These are phyloP conservation scores for Aeoliscus strigatus DNA, from an alignment of 2,797 vertebrate species.

Conservation along the genomic window DNA sequence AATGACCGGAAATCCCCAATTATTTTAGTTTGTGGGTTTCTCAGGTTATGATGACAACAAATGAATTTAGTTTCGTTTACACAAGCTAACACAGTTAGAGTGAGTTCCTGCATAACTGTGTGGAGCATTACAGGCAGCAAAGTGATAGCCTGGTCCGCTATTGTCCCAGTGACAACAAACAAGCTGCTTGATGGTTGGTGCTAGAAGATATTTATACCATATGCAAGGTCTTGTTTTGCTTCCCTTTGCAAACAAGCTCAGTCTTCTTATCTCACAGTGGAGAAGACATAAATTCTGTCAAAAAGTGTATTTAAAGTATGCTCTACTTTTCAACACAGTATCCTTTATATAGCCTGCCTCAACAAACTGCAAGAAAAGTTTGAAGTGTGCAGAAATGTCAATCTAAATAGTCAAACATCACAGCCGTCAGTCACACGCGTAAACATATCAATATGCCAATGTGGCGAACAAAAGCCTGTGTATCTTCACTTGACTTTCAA, in stretches of 20 bases:
- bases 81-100: no score
- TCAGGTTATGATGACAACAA: no score
- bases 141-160: no score
- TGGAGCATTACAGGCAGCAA: no score
- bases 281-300: conserved; percentile 6
- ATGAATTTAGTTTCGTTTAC: no score
- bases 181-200: no score
- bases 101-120: no score
- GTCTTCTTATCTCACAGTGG: not conserved
- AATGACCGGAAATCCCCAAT: no score
- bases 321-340: not conserved
- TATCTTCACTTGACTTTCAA: conserved; percentile 69
- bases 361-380: not conserved
- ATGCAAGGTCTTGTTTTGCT: not conserved
- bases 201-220: no score
- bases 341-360: not conserved
- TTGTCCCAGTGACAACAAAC: no score
- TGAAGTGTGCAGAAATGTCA: conserved; percentile 11
- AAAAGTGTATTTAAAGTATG: no score
- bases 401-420: conserved; percentile 21
- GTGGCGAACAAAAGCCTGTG: conserved; percentile 64
- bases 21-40: no score
- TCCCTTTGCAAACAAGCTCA: conserved; percentile 4
- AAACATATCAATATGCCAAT: conserved; percentile 63
- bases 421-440: conserved; percentile 26